These are phyloP conservation scores for Platyura marginata DNA, from an alignment of 1,140 invertebrate species.

Conservation along the genomic window DNA sequence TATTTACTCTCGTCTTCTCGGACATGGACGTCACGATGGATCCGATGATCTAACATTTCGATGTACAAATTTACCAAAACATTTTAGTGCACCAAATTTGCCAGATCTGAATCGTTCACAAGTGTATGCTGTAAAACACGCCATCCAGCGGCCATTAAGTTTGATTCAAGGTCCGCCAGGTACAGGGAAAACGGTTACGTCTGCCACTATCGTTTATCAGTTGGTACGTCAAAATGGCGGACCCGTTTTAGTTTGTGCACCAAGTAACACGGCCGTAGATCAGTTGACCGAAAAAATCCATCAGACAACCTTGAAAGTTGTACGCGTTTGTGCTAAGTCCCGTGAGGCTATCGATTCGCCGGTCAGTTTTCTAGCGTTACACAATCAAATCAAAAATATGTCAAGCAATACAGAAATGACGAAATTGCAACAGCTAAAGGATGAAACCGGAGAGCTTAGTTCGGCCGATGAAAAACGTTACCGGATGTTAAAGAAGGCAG, in stretches of 20 bases:
- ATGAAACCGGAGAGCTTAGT: constrained; percentile 91
- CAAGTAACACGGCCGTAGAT: constrained; percentile 98
- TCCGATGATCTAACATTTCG: constrained; percentile 88
- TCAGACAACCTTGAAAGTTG: constrained; percentile 90
- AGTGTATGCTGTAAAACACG: constrained; percentile 98
- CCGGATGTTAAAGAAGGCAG: constrained; percentile 72
- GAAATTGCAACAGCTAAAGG: constrained; percentile 92
- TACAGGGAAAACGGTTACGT: constrained; percentile 98
- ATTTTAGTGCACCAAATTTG: constrained; percentile 91
- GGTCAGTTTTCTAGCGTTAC: constrained; percentile 90
- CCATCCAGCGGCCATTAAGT: constrained; percentile 87
- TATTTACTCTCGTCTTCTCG: constrained; percentile 91
- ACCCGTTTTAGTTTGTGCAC: constrained; percentile 94
- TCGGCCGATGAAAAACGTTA: constrained; percentile 90
- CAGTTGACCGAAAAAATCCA: constrained; percentile 99
- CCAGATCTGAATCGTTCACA: constrained; percentile 95
- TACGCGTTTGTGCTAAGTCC: constrained; percentile 93
- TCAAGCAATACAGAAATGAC: constrained; percentile 78
- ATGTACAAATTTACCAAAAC: constrained; percentile 71
- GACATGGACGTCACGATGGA: constrained; percentile 65
- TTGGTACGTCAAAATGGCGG: constrained; percentile 86
- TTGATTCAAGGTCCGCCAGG: constrained; percentile 84
- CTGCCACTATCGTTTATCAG: constrained; percentile 98
- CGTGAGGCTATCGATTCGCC: constrained; percentile 96
- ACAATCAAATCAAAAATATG: constrained; percentile 93